Conservation (phyloP, 1,140 invertebrate genomes). For the Eumaeus atala region DNA sequence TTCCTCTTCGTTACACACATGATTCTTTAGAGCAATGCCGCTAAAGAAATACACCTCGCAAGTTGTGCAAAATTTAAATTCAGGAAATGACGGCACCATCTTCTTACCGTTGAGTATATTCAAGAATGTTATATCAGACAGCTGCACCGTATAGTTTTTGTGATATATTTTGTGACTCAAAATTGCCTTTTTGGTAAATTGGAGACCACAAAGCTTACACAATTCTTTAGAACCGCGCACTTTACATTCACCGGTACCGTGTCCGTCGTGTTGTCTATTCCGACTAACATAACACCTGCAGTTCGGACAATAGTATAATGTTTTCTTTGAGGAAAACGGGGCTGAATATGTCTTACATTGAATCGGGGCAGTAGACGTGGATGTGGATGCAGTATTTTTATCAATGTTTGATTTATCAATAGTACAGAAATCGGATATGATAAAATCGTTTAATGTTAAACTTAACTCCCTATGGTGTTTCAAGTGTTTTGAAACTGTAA, state of each 20-base stretch:
- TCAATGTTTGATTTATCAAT: not conserved
- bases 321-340: not conserved
- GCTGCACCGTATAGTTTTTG: conserved; percentile 13
- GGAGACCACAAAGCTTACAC: conserved; percentile 25
- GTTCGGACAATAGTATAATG: conserved; percentile 18
- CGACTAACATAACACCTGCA: conserved; percentile 22
- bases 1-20: conserved; percentile 20
- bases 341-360: too few relatives aligned
- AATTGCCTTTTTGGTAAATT: conserved; percentile 17
- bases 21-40: conserved; percentile 14
- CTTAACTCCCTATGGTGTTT: conserved; percentile 5
- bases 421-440: conserved; percentile 19
- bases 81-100: conserved; percentile 22
- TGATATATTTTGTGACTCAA: conserved; percentile 20
- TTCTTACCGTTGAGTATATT: conserved; percentile 18
- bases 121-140: conserved; percentile 20
- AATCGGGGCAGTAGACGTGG: not conserved
- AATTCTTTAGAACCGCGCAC: not conserved
- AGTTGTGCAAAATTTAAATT: conserved; percentile 23
- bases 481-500: conserved; percentile 15
- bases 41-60: conserved; percentile 23
- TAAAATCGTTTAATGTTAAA: conserved; percentile 21
- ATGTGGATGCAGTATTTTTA: not conserved
- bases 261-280: conserved; percentile 4
- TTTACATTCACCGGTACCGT: conserved; percentile 13